phyloP scores from a whole-genome alignment of 1,140 invertebrate genomes.

The Microplitis demolitor region DNA sequence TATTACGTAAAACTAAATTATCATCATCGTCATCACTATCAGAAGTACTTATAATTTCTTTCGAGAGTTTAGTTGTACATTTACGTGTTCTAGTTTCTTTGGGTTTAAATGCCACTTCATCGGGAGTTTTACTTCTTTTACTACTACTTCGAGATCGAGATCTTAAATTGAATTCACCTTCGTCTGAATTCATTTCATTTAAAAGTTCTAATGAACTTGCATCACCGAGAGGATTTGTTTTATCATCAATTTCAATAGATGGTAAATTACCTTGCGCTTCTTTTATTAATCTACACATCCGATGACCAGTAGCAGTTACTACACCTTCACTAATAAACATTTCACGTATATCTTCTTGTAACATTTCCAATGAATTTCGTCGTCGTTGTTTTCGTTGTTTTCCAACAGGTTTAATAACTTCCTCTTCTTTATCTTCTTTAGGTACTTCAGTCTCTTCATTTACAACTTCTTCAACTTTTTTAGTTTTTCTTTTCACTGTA shows the following conservation, averaged over 20 bases:
- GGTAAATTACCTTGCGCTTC: slow-evolving; percentile 32
- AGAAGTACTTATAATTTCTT: slow-evolving; percentile 32
- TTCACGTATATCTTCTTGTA: slow-evolving; percentile 71
- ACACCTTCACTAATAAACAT: slow-evolving; percentile 71
- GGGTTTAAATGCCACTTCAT: slow-evolving; percentile 15
- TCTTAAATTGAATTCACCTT: background rate
- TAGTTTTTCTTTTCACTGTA: slow-evolving; percentile 47
- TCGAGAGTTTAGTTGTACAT: slow-evolving; percentile 11
- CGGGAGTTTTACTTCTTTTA: slow-evolving; percentile 25
- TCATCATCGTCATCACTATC: slow-evolving; percentile 31
- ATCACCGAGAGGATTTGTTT: background rate
- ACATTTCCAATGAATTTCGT: slow-evolving; percentile 63
- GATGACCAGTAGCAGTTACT: slow-evolving; percentile 58
- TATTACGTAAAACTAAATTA: background rate
- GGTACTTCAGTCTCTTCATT: slow-evolving; percentile 39
- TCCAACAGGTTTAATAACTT: slow-evolving; percentile 22
- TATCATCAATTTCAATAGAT: slow-evolving; percentile 10
- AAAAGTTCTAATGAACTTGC: slow-evolving; percentile 17
- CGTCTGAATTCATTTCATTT: slow-evolving; percentile 4
- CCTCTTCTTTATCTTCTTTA: slow-evolving; percentile 30
- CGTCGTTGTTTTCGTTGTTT: slow-evolving; percentile 12
- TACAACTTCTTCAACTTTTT: slow-evolving; percentile 38
- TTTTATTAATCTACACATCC: slow-evolving; percentile 49
- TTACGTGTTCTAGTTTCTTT: slow-evolving; percentile 25
- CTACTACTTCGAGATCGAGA: background rate